Evolutionary conservation across 2,888 invertebrate species (phyloP).

Genomic region (Luperina nickerlii): DNA sequence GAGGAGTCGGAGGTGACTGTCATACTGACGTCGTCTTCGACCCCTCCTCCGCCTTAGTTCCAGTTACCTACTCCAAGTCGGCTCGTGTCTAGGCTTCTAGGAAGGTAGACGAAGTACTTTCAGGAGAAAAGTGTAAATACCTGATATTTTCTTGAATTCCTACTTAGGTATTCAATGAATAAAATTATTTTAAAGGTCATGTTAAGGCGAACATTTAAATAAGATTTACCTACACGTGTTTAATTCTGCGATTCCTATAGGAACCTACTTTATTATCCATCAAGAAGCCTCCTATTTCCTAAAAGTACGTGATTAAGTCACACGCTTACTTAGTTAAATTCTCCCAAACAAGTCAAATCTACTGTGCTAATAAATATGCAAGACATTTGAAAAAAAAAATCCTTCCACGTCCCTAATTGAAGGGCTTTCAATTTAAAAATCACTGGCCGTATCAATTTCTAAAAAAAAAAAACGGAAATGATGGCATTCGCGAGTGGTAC

Average conservation of each 20-base stretch:
- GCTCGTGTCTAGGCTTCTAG: no score
- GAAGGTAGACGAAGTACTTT: no score
- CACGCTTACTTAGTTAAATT: no score
- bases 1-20: no score
- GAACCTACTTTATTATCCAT: background rate
- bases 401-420: slow-evolving; percentile 72
- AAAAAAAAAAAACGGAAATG: slow-evolving; percentile 78
- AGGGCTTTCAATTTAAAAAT: slow-evolving; percentile 72
- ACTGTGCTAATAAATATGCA: background rate
- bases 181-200: background rate
- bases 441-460: slow-evolving; percentile 68
- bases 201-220: background rate
- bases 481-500: slow-evolving; percentile 82
- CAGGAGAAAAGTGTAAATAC: no score
- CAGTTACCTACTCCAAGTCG: no score
- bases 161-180: no score
- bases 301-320: background rate
- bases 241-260: no score
- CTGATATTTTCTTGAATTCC: no score
- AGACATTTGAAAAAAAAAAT: slow-evolving; percentile 13
- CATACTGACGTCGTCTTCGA: no score
- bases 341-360: background rate
- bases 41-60: no score
- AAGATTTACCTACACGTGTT: background rate
- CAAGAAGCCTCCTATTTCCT: background rate